Percentiles rank a stretch among this genome's conserved stretches.
Evolutionary conservation across 1,140 invertebrate species (phyloP).

Genomic region (Nephotettix cincticeps): DNA sequence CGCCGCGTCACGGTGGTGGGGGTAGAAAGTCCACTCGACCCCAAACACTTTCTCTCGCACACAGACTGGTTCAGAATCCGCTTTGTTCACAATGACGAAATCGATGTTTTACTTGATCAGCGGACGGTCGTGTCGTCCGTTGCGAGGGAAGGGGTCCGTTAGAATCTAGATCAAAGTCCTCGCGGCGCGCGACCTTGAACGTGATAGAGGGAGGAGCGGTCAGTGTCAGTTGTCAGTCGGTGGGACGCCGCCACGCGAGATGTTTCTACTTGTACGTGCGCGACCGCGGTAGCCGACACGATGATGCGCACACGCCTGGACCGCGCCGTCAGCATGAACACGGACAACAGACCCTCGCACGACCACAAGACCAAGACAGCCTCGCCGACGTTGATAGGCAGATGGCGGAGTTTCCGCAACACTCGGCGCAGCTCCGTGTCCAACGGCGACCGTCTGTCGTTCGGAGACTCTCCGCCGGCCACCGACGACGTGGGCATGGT

Average conservation of each 20-base stretch:
- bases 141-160: too few relatives aligned
- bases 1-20: too few relatives aligned
- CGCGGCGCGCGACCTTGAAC: conserved; percentile 16
- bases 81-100: too few relatives aligned
- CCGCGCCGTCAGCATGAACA: conserved; percentile 43
- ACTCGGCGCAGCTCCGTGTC: not conserved
- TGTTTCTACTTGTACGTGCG: not conserved
- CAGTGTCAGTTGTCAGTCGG: too few relatives aligned
- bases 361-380: conserved; percentile 39
- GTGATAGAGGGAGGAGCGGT: not conserved
- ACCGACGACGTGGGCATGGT: conserved; percentile 27
- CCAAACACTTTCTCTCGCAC: too few relatives aligned
- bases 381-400: conserved; percentile 42
- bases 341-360: conserved; percentile 34
- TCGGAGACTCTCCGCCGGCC: conserved; percentile 27
- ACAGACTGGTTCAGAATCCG: too few relatives aligned
- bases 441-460: not conserved
- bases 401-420: conserved; percentile 41
- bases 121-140: too few relatives aligned
- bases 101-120: too few relatives aligned
- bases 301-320: conserved; percentile 34
- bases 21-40: too few relatives aligned
- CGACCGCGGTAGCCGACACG: not conserved
- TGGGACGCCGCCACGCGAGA: not conserved
- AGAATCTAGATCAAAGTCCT: too few relatives aligned